Evolutionary conservation across 2,797 vertebrate genomes (phyloP), one percentile per base, ranked within the genome.

Genomic region (Buceros bicornis): DNA sequence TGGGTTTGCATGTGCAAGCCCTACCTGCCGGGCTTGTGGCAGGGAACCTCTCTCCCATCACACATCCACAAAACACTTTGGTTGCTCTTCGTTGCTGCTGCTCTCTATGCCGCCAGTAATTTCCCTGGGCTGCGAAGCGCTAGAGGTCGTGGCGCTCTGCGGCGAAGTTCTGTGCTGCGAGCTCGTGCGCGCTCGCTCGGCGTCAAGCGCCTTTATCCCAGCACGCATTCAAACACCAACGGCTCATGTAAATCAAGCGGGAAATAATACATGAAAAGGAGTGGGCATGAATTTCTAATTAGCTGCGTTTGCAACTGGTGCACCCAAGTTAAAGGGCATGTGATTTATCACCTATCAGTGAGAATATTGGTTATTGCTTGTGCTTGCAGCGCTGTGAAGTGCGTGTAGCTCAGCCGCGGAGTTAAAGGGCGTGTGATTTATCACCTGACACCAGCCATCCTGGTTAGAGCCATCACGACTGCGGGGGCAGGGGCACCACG

Each of bases 261-360:
- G 92, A 94, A 95, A 95, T 94, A 94, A 92, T 70, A 86, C 74
- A 61, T 45, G 92, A 89, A 87, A 93, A 89, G 74, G 93, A 95
- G 74, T 31, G 71, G 87, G 92, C 74, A 31, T 82, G 96, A 79
- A 96, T 97, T 96, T 96, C 95, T 97, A 97, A 96, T 97, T 96
- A 95, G 94, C 88, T 74, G 33, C 66, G 95, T 97, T 95, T 97
- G 96, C 87, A 92, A 91, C 92, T 89, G 93, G 93, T 94, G 83
- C 81, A 42, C 70, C 60, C 79, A 47, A 96, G 97, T 95, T 94
- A 97, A 97, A 97, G 97, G 97, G 93, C 94, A 93, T 62, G 89
- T 96, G 93, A 96, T 97, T 97, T 92, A 97, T 97, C 96, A 94
- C 80, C 82, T 96, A 89, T 95, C 97, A 96, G 84, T 92, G 74